Evolutionary conservation across 1,140 invertebrate genomes (phyloP), one percentile per base, ranked within the genome.

Genomic region (Phymastichus coffea): DNA sequence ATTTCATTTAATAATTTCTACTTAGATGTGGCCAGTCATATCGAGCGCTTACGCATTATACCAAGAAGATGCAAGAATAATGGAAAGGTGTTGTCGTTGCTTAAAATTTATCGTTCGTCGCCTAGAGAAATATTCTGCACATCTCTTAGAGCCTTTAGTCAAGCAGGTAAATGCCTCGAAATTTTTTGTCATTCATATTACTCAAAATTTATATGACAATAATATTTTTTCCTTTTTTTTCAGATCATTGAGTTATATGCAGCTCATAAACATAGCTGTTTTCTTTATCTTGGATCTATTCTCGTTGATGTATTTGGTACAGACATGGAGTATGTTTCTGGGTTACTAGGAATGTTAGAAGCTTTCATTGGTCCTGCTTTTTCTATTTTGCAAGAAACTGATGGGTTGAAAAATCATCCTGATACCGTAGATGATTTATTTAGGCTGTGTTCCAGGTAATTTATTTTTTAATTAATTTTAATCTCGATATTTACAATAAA

Each of bases 381-480:
- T 75, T 80, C 82, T 41, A 74, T 95, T 66, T 81, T 97, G 47
- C 88, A 93, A 73, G 85, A 85, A 69, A 79, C 82, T 53, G 84
- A 87, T 62, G 92, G 92, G 1, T 78, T 98, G 8, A 83, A 88
- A 57, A 90, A 97, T 76, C 90, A 98, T 83, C 96, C 97, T 0
- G 97, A 99, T 67, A 99, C 95, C 0, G 94, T 99, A 1, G 97
- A 99, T 75, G 97, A 99, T 75, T 87, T 98, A 55, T 99, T 98
- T 75, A 82, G 96, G 43, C 82, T 98, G 20, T 94, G 91, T 73
- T 84, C 88, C 51, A 84, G 88, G 84, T 88, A 75, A 57, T 23
- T 37, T 38, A 38, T 6, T 14, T 38, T 19, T 30, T 49, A 0
- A 19, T 37, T 22, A 38, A 38, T n/a, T n/a, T n/a, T n/a, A n/a